Evolutionary conservation across 1,140 invertebrate species (phyloP).

Genomic region (Helicoverpa armigera): DNA sequence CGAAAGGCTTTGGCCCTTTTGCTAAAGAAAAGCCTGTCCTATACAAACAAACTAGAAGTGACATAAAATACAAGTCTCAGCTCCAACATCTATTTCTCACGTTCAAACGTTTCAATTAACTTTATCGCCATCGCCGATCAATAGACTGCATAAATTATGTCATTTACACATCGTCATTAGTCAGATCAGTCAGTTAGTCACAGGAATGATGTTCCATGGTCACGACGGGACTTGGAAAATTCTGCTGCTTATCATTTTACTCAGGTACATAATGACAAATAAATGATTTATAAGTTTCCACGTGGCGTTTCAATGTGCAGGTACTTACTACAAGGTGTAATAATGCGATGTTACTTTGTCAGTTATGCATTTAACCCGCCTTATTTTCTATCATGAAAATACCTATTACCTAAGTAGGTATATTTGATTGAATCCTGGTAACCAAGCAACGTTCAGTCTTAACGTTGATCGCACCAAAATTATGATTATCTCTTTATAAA

Average conservation of each 20-base stretch:
- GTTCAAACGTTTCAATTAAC: slow-evolving; percentile 21
- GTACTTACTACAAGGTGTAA: neutral
- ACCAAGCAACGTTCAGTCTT: no score
- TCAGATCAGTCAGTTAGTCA: neutral
- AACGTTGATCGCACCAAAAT: no score
- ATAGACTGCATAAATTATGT: slow-evolving; percentile 12
- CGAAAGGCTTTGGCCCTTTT: no score
- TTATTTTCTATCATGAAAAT: no score
- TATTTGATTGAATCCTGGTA: no score
- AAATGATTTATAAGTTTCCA: slow-evolving; percentile 25
- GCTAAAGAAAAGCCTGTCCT: no score
- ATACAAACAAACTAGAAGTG: neutral
- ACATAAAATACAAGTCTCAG: neutral
- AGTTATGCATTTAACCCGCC: no score
- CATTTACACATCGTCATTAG: neutral
- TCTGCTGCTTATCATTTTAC: slow-evolving; percentile 21
- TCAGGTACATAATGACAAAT: slow-evolving; percentile 8
- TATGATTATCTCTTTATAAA: no score
- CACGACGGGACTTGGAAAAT: slow-evolving; percentile 22
- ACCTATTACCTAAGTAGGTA: no score
- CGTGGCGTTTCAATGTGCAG: slow-evolving; percentile 14
- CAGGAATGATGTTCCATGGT: neutral
- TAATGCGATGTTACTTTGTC: neutral
- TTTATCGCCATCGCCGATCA: neutral
- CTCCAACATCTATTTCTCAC: neutral